Base-by-base conservation (phyloP, 2,113 vertebrate species). In the Electrona antarctica region DNA sequence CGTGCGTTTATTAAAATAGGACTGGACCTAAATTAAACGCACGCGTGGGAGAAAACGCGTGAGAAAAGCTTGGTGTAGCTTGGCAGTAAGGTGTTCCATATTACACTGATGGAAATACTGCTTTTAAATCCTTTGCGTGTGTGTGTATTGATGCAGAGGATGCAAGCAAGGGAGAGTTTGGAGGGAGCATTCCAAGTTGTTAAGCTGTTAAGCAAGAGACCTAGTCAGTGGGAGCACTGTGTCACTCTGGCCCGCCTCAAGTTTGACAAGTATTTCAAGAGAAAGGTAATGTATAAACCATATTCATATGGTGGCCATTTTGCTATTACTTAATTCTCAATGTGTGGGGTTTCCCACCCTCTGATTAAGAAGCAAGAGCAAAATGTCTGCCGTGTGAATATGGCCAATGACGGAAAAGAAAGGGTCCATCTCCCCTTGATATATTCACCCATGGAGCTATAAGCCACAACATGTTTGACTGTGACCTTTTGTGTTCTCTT, bases 251-350 rank as follows among this genome's bases (percentile, higher is more conserved):
- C 95, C 79, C 96, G 97, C 90, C 86, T 96, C 74, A 99, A 99
- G 84, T 99, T 99, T 86, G 97, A 99, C 80, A 99, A 99, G 73
- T 99, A 99, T 89, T 99, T 99, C 89, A 98, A 95, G 83, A 97
- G 95, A 91, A 99, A 99, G 97, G 98, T 98, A 89, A 77, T 81
- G 28, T 8, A 57, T 41, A 9, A 29, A 13, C 29, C 49, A 6
- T 8, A 46, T 4, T 1, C 33, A 41, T 41, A 41, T 41, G 33
- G 33, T 41, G 33, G 5, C 33, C 33, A 41, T 41, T 41, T 41
- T 41, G 21, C 33, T 41, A 41, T 4, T 41, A 41, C 33, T 41
- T 33, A 2, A 33, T 33, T 41, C 33, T 41, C 21, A 21, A 21
- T 21, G 21, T 21, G 21, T 21, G 21, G 21, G 1, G 21, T 21